Evolutionary conservation across 2,113 vertebrate species (phyloP).

Genomic region (Eclectus roratus): DNA sequence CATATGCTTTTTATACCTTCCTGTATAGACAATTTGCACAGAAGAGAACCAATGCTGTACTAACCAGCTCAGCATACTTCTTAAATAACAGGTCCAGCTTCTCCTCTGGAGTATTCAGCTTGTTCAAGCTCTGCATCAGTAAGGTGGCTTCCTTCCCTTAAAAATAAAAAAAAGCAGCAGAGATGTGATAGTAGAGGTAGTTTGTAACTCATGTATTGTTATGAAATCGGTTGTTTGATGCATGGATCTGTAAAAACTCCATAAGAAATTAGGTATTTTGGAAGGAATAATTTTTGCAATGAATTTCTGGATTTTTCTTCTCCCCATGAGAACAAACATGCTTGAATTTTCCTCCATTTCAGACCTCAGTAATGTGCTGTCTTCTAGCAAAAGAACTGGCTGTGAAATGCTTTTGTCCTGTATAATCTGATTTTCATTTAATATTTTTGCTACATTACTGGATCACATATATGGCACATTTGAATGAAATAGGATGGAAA

Average conservation of each 20-base stretch:
- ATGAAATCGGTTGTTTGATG: not conserved
- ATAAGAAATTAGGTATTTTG: not conserved
- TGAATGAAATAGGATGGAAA: not conserved
- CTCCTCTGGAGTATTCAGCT: constrained; percentile 82
- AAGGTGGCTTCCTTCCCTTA: constrained; percentile 82
- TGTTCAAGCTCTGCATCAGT: constrained; percentile 84
- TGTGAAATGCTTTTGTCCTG: not conserved
- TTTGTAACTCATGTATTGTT: not conserved
- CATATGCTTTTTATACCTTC: not conserved
- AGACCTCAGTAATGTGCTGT: not conserved
- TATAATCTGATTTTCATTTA: not conserved
- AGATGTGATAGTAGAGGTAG: not conserved
- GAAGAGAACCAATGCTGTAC: constrained; percentile 25
- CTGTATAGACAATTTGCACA: not conserved
- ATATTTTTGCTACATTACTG: not conserved
- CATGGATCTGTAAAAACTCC: not conserved
- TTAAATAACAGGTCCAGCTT: constrained; percentile 85
- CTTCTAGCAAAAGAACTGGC: not conserved
- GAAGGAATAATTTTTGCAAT: not conserved
- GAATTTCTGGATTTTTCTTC: not conserved
- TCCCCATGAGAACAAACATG: not conserved
- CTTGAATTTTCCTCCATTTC: not conserved
- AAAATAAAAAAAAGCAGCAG: not conserved
- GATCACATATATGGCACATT: not conserved
- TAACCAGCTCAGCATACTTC: constrained; percentile 91